Base-by-base conservation (phyloP, 2,113 vertebrate species). In the Macheiramphus alcinus region DNA sequence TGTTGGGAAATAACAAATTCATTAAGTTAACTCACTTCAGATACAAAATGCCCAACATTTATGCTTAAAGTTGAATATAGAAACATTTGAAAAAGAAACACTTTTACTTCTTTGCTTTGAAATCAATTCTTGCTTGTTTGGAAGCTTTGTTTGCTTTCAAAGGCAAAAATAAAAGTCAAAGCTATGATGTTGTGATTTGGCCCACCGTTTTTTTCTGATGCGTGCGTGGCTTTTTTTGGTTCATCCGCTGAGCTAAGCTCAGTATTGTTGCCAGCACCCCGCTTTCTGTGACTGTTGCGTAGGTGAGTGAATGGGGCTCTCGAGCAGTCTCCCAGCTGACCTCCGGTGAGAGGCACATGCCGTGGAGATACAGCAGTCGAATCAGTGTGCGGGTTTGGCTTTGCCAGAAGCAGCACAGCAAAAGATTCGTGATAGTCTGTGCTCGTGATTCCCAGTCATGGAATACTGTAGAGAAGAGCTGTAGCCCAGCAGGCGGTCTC, bases 351-450 rank as follows among this genome's bases (percentile, higher is more conserved):
- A 78, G 5, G 4, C 4, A 2, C 9, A 4, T 61, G 42, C 36
- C 6, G 1, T 56, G 21, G 22, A 42, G 61, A 14, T 72, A 42
- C n/a, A 40, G 50, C 1, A 38, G 26, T 52, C 0, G 4, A 36
- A 36, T 45, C 25, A 29, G 16, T 66, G 36, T 43, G 21, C 27
- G 50, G 8, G 13, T n/a, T 53, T 90, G 29, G 5, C 11, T 26
- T 32, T 26, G n/a, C 29, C 43, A 26, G 56, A 79, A 92, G 43
- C 59, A 25, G 17, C 15, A 29, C 7, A 86, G n/a, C 34, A 55
- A 40, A 88, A 59, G 26, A 27, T 26, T 50, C 23, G 20, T 0
- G 0, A 6, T 18, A n/a, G 16, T 48, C 65, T 56, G 12, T 52
- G 16, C 34, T 91, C 42, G 1, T 38, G 59, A 53, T 70, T 88